phyloP scores from a whole-genome alignment of 64 coral and sea anemone species.

The Platygyra sinensis region DNA sequence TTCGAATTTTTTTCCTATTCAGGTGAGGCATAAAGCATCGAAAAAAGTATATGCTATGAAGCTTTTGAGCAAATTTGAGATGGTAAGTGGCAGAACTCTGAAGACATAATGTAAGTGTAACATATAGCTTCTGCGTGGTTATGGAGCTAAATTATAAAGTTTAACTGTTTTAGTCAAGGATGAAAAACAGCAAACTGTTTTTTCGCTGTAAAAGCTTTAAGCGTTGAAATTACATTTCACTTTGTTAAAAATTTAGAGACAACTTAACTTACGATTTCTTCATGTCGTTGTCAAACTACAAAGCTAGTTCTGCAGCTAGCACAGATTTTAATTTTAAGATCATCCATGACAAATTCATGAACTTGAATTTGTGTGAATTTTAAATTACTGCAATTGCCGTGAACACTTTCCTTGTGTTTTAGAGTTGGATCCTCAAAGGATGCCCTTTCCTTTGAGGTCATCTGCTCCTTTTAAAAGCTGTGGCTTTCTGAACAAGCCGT shows the following conservation, averaged over 20 bases:
- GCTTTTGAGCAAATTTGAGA: slow-evolving; percentile 98
- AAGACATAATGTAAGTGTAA: neutral
- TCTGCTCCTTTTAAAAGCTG: neutral
- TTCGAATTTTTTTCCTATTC: neutral
- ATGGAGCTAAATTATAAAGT: neutral
- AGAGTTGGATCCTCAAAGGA: neutral
- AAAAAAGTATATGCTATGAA: slow-evolving; percentile 99
- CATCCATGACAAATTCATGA: neutral
- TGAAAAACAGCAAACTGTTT: neutral
- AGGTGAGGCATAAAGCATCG: slow-evolving; percentile 80
- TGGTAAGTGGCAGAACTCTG: slow-evolving; percentile 63
- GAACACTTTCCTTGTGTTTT: neutral
- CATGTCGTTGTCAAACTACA: neutral
- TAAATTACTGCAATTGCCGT: neutral
- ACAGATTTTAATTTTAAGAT: neutral
- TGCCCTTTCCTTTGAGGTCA: neutral
- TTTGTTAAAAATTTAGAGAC: neutral
- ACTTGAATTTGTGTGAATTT: neutral
- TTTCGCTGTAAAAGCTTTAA: neutral
- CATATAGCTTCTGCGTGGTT: slow-evolving; percentile 12
- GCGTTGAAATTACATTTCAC: neutral
- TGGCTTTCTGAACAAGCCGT: slow-evolving; percentile 6
- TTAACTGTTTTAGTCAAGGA: neutral
- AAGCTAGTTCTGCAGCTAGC: neutral
- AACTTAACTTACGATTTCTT: neutral